These are phyloP conservation scores for Nannobrachium achirus DNA, from an alignment of 2,113 vertebrate species.

Conservation along the genomic window DNA sequence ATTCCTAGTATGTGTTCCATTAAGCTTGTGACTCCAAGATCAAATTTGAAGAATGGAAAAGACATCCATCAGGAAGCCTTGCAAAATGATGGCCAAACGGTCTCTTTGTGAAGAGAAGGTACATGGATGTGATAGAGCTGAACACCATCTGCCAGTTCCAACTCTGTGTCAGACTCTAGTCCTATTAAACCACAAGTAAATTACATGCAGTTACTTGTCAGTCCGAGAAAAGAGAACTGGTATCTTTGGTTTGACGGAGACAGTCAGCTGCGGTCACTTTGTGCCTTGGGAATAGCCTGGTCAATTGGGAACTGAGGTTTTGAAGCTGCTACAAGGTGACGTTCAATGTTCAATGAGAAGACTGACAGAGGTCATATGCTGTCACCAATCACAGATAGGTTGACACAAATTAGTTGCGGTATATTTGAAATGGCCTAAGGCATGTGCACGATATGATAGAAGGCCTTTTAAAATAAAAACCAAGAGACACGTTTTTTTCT, in stretches of 20 bases:
- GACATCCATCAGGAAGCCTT: conserved; percentile 2
- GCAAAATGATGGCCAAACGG: not conserved
- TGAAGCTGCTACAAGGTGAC: not conserved
- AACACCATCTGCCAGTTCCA: not conserved
- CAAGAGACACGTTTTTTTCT: conserved; percentile 19
- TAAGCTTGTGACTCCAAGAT: conserved; percentile 21
- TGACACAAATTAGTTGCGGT: conserved; percentile 10
- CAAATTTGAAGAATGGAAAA: not conserved
- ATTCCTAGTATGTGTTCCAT: not conserved
- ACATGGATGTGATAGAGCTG: not conserved
- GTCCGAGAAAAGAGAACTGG: conserved; percentile 9
- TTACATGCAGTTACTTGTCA: not conserved
- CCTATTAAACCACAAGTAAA: not conserved
- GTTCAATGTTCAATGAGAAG: conserved; percentile 14
- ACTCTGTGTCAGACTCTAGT: not conserved
- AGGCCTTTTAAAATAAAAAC: conserved; percentile 22
- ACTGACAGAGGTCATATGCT: conserved; percentile 18
- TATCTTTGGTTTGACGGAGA: conserved; percentile 1
- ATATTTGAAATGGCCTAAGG: conserved; percentile 26
- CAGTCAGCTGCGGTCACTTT: not conserved
- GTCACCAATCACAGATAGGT: conserved; percentile 20
- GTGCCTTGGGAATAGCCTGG: not conserved
- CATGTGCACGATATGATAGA: conserved; percentile 16
- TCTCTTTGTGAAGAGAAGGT: not conserved
- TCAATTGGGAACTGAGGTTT: not conserved